Evolutionary conservation across 2,113 vertebrate genomes (phyloP).

Genomic region (Solenodon paradoxus): DNA sequence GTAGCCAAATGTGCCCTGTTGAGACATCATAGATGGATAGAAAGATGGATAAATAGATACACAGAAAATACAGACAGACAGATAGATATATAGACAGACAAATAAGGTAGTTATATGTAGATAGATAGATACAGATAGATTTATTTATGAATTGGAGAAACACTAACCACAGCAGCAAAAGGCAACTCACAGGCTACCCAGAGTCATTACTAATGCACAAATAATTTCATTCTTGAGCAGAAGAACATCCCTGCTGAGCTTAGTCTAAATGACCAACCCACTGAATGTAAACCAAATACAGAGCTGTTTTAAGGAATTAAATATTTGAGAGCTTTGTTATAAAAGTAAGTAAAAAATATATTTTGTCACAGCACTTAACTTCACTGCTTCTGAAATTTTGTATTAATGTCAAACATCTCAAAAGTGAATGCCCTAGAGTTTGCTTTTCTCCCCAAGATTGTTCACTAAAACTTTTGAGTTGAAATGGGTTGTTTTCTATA

Average conservation of each 20-base stretch:
- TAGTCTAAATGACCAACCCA: neutral
- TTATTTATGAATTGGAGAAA: neutral
- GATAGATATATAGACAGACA: too few species aligned
- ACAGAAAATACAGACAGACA: too few species aligned
- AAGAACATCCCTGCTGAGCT: neutral
- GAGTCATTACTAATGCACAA: neutral
- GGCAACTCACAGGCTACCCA: neutral
- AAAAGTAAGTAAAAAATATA: neutral
- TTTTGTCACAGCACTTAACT: neutral
- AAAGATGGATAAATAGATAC: too few species aligned
- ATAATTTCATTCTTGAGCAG: neutral
- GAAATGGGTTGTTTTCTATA: neutral
- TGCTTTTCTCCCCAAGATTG: neutral
- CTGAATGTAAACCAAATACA: neutral
- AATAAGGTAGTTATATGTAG: too few species aligned
- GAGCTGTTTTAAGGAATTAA: neutral
- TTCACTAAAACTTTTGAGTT: neutral
- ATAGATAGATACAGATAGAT: neutral
- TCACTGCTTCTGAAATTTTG: neutral
- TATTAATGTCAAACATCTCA: neutral
- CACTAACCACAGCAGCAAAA: neutral
- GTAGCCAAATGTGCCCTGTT: neutral
- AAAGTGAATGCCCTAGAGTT: neutral
- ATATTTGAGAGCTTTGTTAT: neutral
- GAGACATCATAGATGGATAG: neutral